Base-by-base conservation (phyloP, 1,140 invertebrate species). In the Pogonognathellus flavescens region DNA sequence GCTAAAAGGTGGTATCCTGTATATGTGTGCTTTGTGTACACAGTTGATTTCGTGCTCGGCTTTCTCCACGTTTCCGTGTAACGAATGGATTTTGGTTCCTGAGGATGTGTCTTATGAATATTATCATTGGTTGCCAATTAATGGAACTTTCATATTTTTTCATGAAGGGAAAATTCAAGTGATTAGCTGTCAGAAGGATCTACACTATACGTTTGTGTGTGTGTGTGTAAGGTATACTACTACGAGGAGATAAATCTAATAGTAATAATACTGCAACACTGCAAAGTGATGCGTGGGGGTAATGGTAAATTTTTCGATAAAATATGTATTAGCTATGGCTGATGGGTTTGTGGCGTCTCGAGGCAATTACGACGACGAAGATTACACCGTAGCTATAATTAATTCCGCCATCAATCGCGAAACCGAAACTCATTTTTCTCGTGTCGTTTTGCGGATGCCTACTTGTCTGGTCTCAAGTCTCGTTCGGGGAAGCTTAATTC, bases 341-440 rank as follows among this genome's bases (percentile, higher is more conserved):
- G 70, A 76, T 50, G 66, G 31, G 25, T 49, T 31, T 76, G 31
- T 18, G 70, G 70, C 14, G 31, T 14, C 31, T 25, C 70, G 14
- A 7, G 31, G 70, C 70, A 76, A 76, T 76, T 76, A 76, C 41
- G 31, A 25, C 62, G 11, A n/a, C 70, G 16, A 76, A 76, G 70
- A 76, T 76, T 76, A 76, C 70, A 76, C 70, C 14, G 70, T 76
- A 76, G 25, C 70, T 76, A 31, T 31, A 76, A 76, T 76, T 76
- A 76, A 76, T 76, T 76, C 41, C 25, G 14, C 41, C 70, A 76
- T 76, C 70, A 76, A 76, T 76, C 25, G 70, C 70, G 49, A 76
- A 76, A 76, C 70, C 41, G 13, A 76, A 49, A 11, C 41, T 76
- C 70, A 76, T 76, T 76, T 76, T 76, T 76, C 70, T 76, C n/a